Evolutionary conservation across 2,797 vertebrate genomes (phyloP).

Genomic region (Anisognathus igniventris): DNA sequence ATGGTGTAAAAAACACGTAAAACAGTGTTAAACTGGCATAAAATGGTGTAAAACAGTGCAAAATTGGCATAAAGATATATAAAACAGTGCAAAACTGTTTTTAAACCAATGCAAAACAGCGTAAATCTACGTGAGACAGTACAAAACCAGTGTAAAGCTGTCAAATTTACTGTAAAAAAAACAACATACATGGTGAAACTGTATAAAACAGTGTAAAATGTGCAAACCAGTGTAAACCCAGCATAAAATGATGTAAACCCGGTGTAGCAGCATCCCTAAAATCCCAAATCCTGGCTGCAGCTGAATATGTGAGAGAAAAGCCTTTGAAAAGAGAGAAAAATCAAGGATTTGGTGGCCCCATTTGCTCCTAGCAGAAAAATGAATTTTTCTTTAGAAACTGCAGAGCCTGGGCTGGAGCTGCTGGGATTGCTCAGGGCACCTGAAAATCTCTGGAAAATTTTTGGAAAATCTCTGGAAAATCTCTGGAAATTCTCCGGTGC

Average conservation of each 20-base stretch:
- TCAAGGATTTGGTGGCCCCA: fast-evolving
- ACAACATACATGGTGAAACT: too few species aligned
- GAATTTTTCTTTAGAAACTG: not conserved
- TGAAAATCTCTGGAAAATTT: too few species aligned
- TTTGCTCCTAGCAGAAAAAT: not conserved
- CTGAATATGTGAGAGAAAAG: fast-evolving
- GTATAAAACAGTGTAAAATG: not conserved
- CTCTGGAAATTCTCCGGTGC: not conserved
- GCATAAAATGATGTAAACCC: not conserved
- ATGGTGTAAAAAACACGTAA: fast-evolving
- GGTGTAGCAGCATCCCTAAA: not conserved
- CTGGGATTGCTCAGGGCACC: not conserved
- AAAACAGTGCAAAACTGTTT: not conserved
- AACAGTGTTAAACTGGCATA: not conserved
- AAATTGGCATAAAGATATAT: not conserved
- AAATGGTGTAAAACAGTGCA: fast-evolving
- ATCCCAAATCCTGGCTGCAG: not conserved
- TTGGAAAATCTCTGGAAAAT: not conserved
- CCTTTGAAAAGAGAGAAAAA: not conserved
- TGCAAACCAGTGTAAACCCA: not conserved
- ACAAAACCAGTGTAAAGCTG: not conserved
- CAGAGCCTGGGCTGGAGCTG: not conserved
- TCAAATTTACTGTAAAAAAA: not conserved
- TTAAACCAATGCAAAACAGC: too few species aligned
- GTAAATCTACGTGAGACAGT: not conserved